A percentile compares a stretch with the other conserved stretches of the same genome.
phyloP scores from a whole-genome alignment of 2,113 vertebrate genomes.

The Xenopus laevis region DNA sequence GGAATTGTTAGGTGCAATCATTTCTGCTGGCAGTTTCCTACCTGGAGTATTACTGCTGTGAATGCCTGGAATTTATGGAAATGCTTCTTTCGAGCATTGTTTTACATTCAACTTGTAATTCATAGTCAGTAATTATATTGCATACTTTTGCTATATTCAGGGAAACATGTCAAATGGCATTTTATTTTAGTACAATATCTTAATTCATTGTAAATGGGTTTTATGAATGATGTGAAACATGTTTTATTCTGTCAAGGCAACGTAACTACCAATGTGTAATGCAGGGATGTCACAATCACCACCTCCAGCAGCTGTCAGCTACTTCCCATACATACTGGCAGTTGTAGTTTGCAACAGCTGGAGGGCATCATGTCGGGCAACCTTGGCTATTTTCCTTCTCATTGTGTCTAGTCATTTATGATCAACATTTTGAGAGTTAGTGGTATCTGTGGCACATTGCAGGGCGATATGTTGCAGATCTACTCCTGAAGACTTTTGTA shows the following conservation, averaged over 20 bases:
- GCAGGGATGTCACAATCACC: no score
- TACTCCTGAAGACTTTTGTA: slow-evolving; percentile 4
- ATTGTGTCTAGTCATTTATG: slow-evolving; percentile 25
- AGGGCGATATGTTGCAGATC: slow-evolving; percentile 27
- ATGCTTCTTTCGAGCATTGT: slow-evolving; percentile 5
- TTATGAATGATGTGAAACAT: slow-evolving; percentile 6
- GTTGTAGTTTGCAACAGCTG: not conserved
- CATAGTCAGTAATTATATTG: slow-evolving; percentile 39
- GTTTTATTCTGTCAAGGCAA: slow-evolving; percentile 1
- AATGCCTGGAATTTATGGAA: slow-evolving; percentile 4
- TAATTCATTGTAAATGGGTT: slow-evolving; percentile 25
- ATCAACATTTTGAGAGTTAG: slow-evolving; percentile 5
- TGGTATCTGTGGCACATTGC: slow-evolving; percentile 22
- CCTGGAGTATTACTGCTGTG: slow-evolving; percentile 38
- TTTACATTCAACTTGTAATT: slow-evolving; percentile 32
- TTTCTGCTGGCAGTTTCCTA: slow-evolving; percentile 5
- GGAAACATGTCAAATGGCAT: slow-evolving; percentile 23
- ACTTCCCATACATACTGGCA: not conserved
- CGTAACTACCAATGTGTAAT: no score
- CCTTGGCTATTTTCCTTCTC: no score
- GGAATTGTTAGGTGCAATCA: slow-evolving; percentile 1
- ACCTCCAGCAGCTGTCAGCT: no score
- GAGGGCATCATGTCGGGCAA: no score
- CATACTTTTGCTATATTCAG: slow-evolving; percentile 33
- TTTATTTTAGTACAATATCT: slow-evolving; percentile 40